Conservation (phyloP, 1,140 invertebrate species). For the Drosophila grimshawi region DNA sequence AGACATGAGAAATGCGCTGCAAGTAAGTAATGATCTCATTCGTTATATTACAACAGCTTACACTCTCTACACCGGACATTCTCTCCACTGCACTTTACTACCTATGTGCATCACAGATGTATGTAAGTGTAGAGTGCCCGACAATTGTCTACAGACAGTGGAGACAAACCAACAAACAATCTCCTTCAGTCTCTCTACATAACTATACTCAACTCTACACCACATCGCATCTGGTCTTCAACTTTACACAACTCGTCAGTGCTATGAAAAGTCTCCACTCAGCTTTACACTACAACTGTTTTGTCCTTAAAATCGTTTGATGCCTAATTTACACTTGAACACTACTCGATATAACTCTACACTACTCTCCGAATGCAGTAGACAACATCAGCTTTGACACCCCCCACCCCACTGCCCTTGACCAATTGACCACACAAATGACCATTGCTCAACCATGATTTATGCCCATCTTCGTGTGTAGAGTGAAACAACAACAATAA, state of each 20-base stretch:
- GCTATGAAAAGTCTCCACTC: background rate
- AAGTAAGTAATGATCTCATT: too few relatives aligned
- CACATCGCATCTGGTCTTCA: background rate
- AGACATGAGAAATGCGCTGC: slow-evolving; percentile 11
- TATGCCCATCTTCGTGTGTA: slow-evolving; percentile 16
- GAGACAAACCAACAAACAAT: background rate
- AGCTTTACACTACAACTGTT: background rate
- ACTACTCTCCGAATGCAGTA: background rate
- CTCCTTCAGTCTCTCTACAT: background rate
- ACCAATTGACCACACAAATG: slow-evolving; percentile 27
- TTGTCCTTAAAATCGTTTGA: too few relatives aligned
- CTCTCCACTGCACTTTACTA: too few relatives aligned
- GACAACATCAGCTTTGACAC: too few relatives aligned
- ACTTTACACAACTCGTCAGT: background rate
- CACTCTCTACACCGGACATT: background rate
- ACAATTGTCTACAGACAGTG: too few relatives aligned
- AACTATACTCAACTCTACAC: background rate
- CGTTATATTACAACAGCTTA: too few relatives aligned
- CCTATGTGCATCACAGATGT: too few relatives aligned
- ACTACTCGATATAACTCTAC: background rate
- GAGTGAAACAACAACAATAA: background rate
- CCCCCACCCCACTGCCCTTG: background rate
- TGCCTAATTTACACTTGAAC: background rate
- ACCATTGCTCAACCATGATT: slow-evolving; percentile 27
- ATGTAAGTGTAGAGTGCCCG: too few relatives aligned